A percentile compares a stretch with the other conserved stretches of the same genome.
These are phyloP conservation scores for Lithobates sylvaticus DNA, from an alignment of 2,797 vertebrate species.

Conservation along the genomic window DNA sequence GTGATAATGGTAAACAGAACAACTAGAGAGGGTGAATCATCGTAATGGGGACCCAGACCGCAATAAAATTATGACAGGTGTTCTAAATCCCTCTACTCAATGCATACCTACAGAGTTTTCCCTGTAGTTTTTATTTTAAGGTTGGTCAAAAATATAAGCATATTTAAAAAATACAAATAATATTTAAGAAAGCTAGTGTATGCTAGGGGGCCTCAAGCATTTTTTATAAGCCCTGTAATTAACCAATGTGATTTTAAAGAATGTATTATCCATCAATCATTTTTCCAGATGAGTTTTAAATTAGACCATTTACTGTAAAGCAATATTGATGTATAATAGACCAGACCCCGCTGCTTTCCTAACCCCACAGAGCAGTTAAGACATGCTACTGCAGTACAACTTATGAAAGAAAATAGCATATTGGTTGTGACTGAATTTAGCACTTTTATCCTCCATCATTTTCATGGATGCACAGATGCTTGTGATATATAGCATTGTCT, in stretches of 20 bases:
- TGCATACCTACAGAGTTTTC: no score
- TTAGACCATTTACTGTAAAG: background rate
- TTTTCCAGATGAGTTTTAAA: background rate
- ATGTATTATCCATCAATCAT: no score
- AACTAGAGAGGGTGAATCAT: no score
- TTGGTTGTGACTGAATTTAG: no score
- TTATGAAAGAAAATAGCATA: background rate
- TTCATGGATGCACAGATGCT: no score
- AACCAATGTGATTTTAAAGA: no score
- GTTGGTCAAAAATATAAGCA: background rate
- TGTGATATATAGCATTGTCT: no score
- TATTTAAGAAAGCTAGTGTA: background rate
- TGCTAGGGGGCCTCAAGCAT: background rate
- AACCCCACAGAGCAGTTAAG: background rate
- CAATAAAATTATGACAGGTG: no score
- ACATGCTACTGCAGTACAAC: background rate
- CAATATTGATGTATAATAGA: background rate
- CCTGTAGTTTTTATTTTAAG: background rate
- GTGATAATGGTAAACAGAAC: no score
- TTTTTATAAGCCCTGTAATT: background rate
- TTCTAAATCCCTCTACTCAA: no score
- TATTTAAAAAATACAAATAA: background rate
- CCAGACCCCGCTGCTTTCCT: background rate
- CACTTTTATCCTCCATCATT: no score
- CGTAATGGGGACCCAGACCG: no score